phyloP scores from a whole-genome alignment of 2,888 invertebrate species.

The Allolobophora icterica region DNA sequence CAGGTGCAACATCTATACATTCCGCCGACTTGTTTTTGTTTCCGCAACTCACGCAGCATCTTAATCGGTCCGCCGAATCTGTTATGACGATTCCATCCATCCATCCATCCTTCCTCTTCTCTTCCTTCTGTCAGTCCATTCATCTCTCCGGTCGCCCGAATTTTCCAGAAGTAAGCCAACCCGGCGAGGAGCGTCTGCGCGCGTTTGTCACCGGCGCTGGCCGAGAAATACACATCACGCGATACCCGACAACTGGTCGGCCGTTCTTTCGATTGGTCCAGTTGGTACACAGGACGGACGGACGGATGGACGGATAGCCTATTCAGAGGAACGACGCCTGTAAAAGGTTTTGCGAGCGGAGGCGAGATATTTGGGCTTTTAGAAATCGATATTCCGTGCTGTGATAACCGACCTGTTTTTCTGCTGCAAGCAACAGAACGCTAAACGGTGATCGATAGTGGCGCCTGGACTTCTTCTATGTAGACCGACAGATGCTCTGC shows the following conservation, averaged over 20 bases:
- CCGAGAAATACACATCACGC: background rate
- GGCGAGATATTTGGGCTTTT: background rate
- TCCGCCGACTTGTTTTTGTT: constrained; percentile 1
- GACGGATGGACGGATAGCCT: background rate
- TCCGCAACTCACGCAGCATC: background rate
- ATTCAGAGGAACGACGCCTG: background rate
- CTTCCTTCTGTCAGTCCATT: too few species aligned
- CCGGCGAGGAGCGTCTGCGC: background rate
- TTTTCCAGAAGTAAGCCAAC: background rate
- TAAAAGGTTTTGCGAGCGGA: background rate
- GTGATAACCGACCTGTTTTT: constrained; percentile 4
- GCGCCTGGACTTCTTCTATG: background rate
- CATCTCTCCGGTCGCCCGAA: too few species aligned
- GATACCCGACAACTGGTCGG: background rate
- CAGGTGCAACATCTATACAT: background rate
- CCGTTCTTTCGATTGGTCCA: background rate
- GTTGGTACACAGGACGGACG: background rate
- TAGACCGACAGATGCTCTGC: background rate
- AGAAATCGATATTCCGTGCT: background rate
- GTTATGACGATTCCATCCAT: constrained; percentile 11
- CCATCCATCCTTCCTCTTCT: too few species aligned
- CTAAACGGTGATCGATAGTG: background rate
- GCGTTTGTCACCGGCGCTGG: background rate
- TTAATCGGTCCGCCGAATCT: constrained; percentile 4
- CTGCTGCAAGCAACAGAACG: background rate